Evolutionary conservation across 2,113 vertebrate species (phyloP), one percentile per base, ranked within the genome.

Genomic region (Pampusana beccarii): DNA sequence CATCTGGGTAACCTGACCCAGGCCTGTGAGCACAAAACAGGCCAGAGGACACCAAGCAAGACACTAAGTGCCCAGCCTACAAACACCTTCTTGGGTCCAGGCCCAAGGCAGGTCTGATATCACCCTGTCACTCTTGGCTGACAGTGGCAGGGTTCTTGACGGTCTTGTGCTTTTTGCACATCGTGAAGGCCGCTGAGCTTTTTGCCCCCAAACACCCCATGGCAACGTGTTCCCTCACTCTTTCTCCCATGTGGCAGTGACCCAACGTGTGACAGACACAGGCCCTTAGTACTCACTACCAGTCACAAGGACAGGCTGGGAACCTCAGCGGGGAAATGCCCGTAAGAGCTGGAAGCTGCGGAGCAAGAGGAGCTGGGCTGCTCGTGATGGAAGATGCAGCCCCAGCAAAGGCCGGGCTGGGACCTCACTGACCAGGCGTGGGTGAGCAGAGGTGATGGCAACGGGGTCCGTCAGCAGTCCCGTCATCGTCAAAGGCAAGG

Each of bases 101-200:
- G 74, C n/a, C 90, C 75, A 90, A 40, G 64, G 70, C 70, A 88
- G 62, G 31, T 80, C 90, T 83, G 67, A 28, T 62, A 54, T 60
- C 84, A 85, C 20, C 21, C 61, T n/a, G 53, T 71, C 67, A 17
- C 75, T n/a, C 57, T 40, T n/a, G 48, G 66, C 71, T 86, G 75
- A 65, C 16, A 46, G 42, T 46, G 50, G 38, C 46, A 82, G 38
- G 38, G 28, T 6, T 60, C 69, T 53, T 38, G 51, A 25, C 74
- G 69, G 38, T 15, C 72, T 73, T 86, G 46, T 56, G 80, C 31
- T 88, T 46, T 60, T 48, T 46, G 16, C 8, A 1, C 3, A 13
- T 16, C 46, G 11, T 3, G n/a, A 84, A 78, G 31, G n/a, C 73
- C 65, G 33, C 34, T 57, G 88, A 77, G 24, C 1, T 7, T 44